Conservation (phyloP, 2,797 vertebrate genomes). For the Chaetodon trifasciatus region DNA sequence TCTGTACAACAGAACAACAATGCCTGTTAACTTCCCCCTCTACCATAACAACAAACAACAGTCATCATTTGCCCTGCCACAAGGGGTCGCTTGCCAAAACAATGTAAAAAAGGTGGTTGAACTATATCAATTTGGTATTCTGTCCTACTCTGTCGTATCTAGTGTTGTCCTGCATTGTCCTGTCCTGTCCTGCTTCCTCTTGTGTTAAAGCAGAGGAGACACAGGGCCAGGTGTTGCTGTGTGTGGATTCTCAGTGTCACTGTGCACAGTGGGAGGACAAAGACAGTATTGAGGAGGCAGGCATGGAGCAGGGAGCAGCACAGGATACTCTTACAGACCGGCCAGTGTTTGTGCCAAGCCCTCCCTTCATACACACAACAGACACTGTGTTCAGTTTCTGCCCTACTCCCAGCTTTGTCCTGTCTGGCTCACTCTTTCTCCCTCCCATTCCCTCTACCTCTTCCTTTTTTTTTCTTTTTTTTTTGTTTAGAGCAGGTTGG, state of each 20-base stretch:
- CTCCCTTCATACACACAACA: constrained; percentile 84
- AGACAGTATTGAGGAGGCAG: constrained; percentile 85
- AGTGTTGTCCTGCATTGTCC: constrained; percentile 52
- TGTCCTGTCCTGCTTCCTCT: constrained; percentile 42
- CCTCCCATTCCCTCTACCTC: constrained; percentile 66
- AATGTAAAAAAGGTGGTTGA: not conserved
- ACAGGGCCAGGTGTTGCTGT: constrained; percentile 85
- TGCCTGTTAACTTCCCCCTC: not conserved
- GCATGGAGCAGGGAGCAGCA: constrained; percentile 83
- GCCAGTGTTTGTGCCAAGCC: constrained; percentile 85
- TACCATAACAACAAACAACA: not conserved
- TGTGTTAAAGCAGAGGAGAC: constrained; percentile 60
- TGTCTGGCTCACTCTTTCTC: constrained; percentile 68
- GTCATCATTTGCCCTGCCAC: not conserved
- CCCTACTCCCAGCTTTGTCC: constrained; percentile 85
- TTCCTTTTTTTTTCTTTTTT: constrained; percentile 39
- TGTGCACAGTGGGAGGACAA: constrained; percentile 84
- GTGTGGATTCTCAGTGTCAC: constrained; percentile 85
- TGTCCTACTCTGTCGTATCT: constrained; percentile 27
- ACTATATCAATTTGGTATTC: constrained; percentile 15
- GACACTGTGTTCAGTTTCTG: constrained; percentile 86
- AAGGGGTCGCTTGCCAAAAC: not conserved
- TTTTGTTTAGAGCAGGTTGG: constrained; percentile 80
- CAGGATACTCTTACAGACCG: constrained; percentile 88
- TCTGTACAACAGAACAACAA: too few relatives aligned